Evolutionary conservation across 2,888 invertebrate species (phyloP).

Genomic region (Tachystola acroxantha): DNA sequence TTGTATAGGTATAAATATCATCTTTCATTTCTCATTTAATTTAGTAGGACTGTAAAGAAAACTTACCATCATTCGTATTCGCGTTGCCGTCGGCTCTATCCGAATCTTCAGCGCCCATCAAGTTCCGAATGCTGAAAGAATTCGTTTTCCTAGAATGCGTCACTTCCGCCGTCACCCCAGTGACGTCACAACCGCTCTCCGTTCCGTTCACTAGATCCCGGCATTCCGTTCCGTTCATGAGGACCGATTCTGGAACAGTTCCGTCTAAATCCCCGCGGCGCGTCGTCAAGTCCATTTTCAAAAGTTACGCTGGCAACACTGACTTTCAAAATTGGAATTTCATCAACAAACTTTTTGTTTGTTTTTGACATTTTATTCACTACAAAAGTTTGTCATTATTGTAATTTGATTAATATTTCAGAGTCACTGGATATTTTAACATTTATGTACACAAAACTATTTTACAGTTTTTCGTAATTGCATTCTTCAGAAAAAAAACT

Average conservation of each 20-base stretch:
- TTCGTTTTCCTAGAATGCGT: constrained; percentile 48
- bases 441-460: not conserved
- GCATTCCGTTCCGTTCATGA: constrained; percentile 46
- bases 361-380: constrained; percentile 22
- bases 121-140: constrained; percentile 64
- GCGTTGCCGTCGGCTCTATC: constrained; percentile 47
- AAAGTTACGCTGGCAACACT: constrained; percentile 24
- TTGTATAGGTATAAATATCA: no score
- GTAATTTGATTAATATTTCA: not conserved
- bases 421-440: constrained; percentile 1
- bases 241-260: constrained; percentile 25
- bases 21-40: no score
- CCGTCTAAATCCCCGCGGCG: constrained; percentile 55
- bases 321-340: constrained; percentile 14
- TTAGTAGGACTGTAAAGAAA: no score
- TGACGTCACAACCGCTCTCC: constrained; percentile 49
- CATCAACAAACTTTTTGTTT: constrained; percentile 13
- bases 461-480: not conserved
- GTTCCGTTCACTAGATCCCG: constrained; percentile 49
- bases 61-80: constrained; percentile 55
- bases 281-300: constrained; percentile 71
- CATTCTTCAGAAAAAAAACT: not conserved
- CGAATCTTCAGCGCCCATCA: constrained; percentile 58
- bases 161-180: constrained; percentile 45
- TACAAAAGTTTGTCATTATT: constrained; percentile 6